Evolutionary conservation across 2,797 vertebrate genomes (phyloP).

Genomic region (Amazona finschi): DNA sequence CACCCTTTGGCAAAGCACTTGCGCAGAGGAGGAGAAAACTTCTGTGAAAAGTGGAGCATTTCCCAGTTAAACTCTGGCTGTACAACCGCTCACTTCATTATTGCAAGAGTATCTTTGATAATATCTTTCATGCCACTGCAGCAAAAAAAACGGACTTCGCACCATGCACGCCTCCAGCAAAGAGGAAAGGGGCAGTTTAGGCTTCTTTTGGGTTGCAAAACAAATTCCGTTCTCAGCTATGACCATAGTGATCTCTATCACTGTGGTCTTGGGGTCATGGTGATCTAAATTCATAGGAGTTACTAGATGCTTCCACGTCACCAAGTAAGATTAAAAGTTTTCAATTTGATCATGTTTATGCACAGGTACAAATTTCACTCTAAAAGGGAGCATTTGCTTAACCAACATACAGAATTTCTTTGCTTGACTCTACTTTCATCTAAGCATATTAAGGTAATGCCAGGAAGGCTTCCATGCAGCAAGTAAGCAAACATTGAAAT

Average conservation of each 20-base stretch:
- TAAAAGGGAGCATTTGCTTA: not conserved
- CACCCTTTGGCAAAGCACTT: slow-evolving; percentile 56
- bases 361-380: not conserved
- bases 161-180: not conserved
- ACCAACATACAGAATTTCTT: not conserved
- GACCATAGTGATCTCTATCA: not conserved
- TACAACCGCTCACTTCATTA: not conserved
- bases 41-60: not conserved
- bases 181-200: not conserved
- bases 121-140: not conserved
- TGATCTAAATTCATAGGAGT: not conserved
- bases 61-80: slow-evolving; percentile 2
- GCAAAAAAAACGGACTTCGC: not conserved
- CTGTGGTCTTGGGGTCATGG: not conserved
- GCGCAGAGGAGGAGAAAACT: not conserved
- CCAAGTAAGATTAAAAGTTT: not conserved
- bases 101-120: not conserved
- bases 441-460: not conserved
- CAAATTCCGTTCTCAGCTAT: not conserved
- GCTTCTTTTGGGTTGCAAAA: not conserved
- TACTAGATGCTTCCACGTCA: not conserved
- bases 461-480: not conserved
- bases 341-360: not conserved
- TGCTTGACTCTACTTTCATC: not conserved
- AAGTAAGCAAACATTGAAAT: not conserved